Conservation (phyloP, 2,113 vertebrate species). For the Oreochromis niloticus region DNA sequence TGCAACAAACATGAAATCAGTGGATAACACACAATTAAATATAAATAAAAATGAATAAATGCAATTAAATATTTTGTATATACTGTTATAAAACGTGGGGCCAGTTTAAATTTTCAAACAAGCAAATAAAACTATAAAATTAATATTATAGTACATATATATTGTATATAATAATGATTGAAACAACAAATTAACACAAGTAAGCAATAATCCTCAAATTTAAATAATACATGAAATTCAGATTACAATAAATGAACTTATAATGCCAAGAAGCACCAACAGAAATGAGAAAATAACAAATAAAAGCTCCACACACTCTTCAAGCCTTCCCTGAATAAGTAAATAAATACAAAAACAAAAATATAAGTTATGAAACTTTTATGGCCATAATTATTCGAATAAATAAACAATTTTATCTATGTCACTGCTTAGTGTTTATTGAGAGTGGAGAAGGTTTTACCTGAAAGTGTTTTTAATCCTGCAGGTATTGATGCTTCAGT, state of each 20-base stretch:
- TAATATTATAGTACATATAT: background rate
- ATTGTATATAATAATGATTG: background rate
- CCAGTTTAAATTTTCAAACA: background rate
- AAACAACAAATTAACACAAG: background rate
- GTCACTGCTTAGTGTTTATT: background rate
- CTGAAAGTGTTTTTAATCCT: background rate
- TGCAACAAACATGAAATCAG: background rate
- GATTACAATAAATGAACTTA: background rate
- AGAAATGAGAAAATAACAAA: background rate
- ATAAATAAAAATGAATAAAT: background rate
- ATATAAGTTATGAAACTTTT: background rate
- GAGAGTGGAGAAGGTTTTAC: background rate
- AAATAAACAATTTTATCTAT: background rate
- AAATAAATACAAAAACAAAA: background rate
- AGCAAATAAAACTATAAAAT: background rate
- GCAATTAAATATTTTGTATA: background rate
- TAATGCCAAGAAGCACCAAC: background rate
- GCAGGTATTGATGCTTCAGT: background rate
- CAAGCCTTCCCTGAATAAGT: background rate
- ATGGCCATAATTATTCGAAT: background rate
- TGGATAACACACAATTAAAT: background rate
- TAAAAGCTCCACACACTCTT: background rate
- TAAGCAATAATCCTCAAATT: background rate
- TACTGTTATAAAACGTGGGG: background rate
- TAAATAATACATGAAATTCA: background rate